These are phyloP conservation scores for Meleagris gallopavo DNA, from an alignment of 2,113 vertebrate genomes.

Conservation along the genomic window DNA sequence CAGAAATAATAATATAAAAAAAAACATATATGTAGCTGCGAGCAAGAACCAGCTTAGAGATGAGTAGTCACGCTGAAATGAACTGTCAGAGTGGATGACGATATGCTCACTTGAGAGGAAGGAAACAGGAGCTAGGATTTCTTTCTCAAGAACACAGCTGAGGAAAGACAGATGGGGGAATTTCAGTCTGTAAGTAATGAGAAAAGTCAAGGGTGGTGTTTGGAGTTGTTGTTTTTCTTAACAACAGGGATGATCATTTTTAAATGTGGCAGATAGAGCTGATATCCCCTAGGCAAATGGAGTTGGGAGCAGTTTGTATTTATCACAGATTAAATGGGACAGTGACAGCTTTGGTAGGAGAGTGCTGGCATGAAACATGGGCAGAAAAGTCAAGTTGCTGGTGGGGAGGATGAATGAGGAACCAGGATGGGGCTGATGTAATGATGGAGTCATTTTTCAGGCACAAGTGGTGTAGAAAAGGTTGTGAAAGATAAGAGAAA, in stretches of 20 bases:
- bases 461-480: neutral
- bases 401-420: neutral
- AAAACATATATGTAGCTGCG: neutral
- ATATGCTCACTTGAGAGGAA: neutral
- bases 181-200: neutral
- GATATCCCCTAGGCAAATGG: slow-evolving; percentile 53
- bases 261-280: slow-evolving; percentile 48
- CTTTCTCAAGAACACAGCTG: neutral
- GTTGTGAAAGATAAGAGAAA: neutral
- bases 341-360: slow-evolving; percentile 30
- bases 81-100: neutral
- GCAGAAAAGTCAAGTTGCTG: neutral
- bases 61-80: neutral
- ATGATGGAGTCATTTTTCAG: neutral
- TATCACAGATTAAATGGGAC: slow-evolving; percentile 57
- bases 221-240: slow-evolving; percentile 51
- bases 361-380: neutral
- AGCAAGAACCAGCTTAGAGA: neutral
- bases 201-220: slow-evolving; percentile 51
- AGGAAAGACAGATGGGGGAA: slow-evolving; percentile 51
- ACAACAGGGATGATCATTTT: slow-evolving; percentile 55
- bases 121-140: neutral
- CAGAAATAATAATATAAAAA: neutral
- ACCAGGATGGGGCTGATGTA: neutral
- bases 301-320: slow-evolving; percentile 11